A percentile compares a stretch with the other conserved stretches of the same genome.
Evolutionary conservation across 2,888 invertebrate genomes (phyloP).

Genomic region (Germaria angustata): DNA sequence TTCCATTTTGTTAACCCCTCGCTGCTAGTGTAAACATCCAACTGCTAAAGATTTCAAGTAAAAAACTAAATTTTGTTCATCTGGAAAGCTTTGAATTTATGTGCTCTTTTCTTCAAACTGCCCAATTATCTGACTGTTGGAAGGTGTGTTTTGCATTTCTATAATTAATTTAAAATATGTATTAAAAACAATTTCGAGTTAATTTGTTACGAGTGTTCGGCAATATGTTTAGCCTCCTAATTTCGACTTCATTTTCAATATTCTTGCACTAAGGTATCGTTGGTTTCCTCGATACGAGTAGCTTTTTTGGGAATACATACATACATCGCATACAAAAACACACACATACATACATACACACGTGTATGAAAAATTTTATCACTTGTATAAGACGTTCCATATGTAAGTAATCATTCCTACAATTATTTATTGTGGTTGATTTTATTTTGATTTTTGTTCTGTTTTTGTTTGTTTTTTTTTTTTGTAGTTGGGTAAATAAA

Average conservation of each 20-base stretch:
- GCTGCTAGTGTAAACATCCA: neutral
- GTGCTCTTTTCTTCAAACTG: neutral
- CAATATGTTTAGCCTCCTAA: conserved; percentile 44
- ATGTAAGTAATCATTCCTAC: conserved; percentile 12
- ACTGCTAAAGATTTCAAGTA: neutral
- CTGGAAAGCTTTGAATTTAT: neutral
- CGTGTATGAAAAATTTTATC: neutral
- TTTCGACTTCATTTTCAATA: neutral
- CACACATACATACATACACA: too few species aligned
- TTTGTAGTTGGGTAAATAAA: conserved; percentile 23
- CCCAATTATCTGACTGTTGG: neutral
- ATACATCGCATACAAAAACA: too few species aligned
- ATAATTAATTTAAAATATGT: neutral
- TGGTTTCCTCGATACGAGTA: conserved; percentile 36
- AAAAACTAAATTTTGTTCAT: conserved; percentile 4
- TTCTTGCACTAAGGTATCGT: neutral
- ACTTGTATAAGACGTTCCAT: conserved; percentile 27
- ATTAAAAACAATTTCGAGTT: neutral
- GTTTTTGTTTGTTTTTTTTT: conserved; percentile 4
- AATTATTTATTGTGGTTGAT: neutral
- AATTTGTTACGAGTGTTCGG: neutral
- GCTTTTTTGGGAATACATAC: too few species aligned
- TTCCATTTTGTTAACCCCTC: too few species aligned
- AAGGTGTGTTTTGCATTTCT: neutral
- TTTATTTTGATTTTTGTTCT: neutral